A percentile compares a stretch with the other conserved stretches of the same genome.
phyloP scores from a whole-genome alignment of 1,140 invertebrate species.

The Heliconius hermathena region DNA sequence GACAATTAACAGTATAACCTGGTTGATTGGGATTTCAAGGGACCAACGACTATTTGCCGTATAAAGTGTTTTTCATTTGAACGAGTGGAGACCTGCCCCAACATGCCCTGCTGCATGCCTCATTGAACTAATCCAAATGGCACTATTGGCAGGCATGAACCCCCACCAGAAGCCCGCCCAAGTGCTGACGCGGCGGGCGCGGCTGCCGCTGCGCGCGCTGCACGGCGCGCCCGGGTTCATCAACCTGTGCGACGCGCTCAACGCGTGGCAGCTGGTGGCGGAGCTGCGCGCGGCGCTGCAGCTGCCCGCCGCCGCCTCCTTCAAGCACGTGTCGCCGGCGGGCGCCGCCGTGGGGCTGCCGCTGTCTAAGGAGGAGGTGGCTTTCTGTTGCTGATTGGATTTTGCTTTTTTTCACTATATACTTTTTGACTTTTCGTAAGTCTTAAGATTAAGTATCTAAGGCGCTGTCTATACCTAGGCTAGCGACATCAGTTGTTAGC shows the following conservation, averaged over 20 bases:
- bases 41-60: too few species aligned
- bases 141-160: conserved; percentile 88
- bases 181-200: conserved; percentile 90
- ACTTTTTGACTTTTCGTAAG: too few species aligned
- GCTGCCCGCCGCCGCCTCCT: conserved; percentile 96
- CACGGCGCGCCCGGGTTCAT: conserved; percentile 99
- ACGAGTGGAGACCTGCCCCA: too few species aligned
- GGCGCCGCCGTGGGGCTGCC: conserved; percentile 95
- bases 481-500: too few species aligned
- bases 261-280: conserved; percentile 97
- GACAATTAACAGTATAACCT: too few species aligned
- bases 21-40: too few species aligned
- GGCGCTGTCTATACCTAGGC: too few species aligned
- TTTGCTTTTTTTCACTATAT: too few species aligned
- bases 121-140: too few species aligned
- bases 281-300: conserved; percentile 91
- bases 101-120: too few species aligned
- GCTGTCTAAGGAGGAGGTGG: conserved; percentile 85
- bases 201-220: conserved; percentile 93
- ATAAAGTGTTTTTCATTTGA: too few species aligned
- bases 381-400: neutral
- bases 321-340: conserved; percentile 98
- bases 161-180: conserved; percentile 99
- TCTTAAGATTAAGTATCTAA: too few species aligned
- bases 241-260: conserved; percentile 98